Evolutionary conservation across 2,797 vertebrate species (phyloP).

Genomic region (Eulemur albifrons): DNA sequence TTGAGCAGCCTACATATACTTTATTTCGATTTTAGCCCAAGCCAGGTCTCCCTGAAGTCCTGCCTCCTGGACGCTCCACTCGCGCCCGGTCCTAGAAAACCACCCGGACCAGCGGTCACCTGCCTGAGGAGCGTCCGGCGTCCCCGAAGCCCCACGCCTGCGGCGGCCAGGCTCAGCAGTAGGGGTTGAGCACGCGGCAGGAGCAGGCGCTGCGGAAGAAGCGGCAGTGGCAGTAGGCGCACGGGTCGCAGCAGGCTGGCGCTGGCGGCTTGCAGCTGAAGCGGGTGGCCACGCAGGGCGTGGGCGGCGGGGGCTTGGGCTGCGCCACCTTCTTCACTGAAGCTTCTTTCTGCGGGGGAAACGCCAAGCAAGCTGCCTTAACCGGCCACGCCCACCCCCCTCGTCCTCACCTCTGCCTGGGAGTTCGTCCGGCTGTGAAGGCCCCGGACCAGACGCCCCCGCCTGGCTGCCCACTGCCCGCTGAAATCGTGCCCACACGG

Average conservation of each 20-base stretch:
- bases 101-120: background rate
- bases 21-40: constrained; percentile 19
- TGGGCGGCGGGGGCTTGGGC: constrained; percentile 83
- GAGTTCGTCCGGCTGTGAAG: background rate
- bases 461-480: background rate
- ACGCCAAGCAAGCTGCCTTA: background rate
- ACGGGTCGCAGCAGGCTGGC: constrained; percentile 90
- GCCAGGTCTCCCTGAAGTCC: background rate
- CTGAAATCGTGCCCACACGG: background rate
- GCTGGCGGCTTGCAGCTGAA: constrained; percentile 88
- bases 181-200: constrained; percentile 89
- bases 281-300: constrained; percentile 88
- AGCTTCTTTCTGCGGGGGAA: constrained; percentile 84
- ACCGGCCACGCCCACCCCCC: background rate
- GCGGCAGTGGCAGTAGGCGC: constrained; percentile 91
- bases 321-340: constrained; percentile 40
- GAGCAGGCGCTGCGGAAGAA: constrained; percentile 89
- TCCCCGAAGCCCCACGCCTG: background rate
- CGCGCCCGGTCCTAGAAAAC: background rate
- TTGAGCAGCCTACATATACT: background rate
- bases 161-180: constrained; percentile 82
- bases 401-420: background rate
- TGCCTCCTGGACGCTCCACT: background rate
- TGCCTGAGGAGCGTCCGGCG: fast-evolving
- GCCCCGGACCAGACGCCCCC: background rate